Evolutionary conservation across 2,888 invertebrate species (phyloP), one percentile per base, ranked within the genome.

Genomic region (Malacosoma neustria): DNA sequence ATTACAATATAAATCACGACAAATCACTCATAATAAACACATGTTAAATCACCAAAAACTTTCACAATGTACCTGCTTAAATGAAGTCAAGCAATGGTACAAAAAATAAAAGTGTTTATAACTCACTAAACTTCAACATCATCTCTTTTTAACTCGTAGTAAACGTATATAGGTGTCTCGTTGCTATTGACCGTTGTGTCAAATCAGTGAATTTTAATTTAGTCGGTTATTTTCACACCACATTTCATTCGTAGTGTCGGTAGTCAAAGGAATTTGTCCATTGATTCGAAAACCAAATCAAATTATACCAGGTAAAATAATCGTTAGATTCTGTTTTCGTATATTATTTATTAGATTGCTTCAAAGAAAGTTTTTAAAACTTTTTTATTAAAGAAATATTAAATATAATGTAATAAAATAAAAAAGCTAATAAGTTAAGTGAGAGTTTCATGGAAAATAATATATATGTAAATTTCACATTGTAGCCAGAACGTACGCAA

Each of bases 241-340:
- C 22, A 22, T 22, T 22, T 22, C n/a, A n/a, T n/a, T n/a, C 9
- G 22, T 22, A 22, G 22, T 22, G 22, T 9, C 22, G 22, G 22
- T 22, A 22, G 22, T 22, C 22, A 7, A 46, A 40, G 46, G 36
- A 34, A 30, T 22, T 22, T 22, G n/a, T n/a, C n/a, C n/a, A n/a
- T n/a, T n/a, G n/a, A n/a, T n/a, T n/a, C n/a, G n/a, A n/a, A n/a
- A n/a, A n/a, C n/a, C n/a, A n/a, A n/a, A n/a, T n/a, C n/a, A n/a
- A n/a, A n/a, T n/a, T n/a, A n/a, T n/a, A n/a, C n/a, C n/a, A n/a
- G n/a, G n/a, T n/a, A n/a, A n/a, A n/a, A n/a, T n/a, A n/a, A n/a
- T n/a, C n/a, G n/a, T n/a, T n/a, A n/a, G n/a, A n/a, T n/a, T n/a
- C n/a, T n/a, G n/a, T n/a, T n/a, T n/a, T n/a, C n/a, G n/a, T n/a